phyloP scores from a whole-genome alignment of 1,140 invertebrate genomes.

The Platyura marginata region DNA sequence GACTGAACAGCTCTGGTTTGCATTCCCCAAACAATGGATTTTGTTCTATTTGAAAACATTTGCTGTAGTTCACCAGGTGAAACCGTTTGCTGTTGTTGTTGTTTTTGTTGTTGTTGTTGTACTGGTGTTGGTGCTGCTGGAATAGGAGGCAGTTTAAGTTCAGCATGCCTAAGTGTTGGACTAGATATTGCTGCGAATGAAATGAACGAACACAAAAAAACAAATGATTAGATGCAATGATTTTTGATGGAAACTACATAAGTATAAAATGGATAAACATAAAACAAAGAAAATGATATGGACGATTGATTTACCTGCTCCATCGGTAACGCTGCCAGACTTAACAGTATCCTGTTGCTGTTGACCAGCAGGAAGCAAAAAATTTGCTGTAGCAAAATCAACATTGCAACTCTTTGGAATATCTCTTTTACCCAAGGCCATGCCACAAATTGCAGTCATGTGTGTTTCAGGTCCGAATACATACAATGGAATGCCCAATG shows the following conservation, averaged over 20 bases:
- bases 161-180: not conserved
- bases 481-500: constrained; percentile 77
- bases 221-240: not conserved
- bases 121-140: constrained; percentile 14
- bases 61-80: constrained; percentile 12
- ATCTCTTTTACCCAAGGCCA: constrained; percentile 82
- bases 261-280: no score
- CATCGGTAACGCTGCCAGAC: not conserved
- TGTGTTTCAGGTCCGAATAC: constrained; percentile 99
- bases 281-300: no score
- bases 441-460: constrained; percentile 98
- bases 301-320: not conserved
- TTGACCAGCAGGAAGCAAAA: constrained; percentile 72
- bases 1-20: constrained; percentile 93
- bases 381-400: constrained; percentile 62
- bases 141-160: constrained; percentile 25
- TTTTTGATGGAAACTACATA: not conserved
- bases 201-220: not conserved
- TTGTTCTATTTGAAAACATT: constrained; percentile 71
- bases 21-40: constrained; percentile 98
- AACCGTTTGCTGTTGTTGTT: constrained; percentile 5
- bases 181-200: not conserved
- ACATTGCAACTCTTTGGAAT: constrained; percentile 46
- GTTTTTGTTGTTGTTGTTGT: constrained; percentile 5
- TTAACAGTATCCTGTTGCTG: constrained; percentile 11